Base-by-base conservation (phyloP, 2,888 invertebrate species). In the Ischnus inquisitorius region DNA sequence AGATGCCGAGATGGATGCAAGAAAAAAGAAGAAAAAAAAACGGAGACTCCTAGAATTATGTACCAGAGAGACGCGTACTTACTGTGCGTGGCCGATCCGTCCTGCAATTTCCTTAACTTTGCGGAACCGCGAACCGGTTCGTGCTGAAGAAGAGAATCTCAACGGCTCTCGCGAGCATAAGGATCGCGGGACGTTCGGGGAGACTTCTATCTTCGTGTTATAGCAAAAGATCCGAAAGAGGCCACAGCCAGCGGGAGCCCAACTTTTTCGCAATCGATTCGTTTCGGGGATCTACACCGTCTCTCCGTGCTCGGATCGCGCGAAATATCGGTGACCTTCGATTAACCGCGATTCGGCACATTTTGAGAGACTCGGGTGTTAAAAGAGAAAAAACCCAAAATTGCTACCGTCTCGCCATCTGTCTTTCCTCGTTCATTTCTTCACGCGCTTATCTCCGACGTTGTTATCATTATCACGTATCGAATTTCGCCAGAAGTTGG, bases 101-200 rank as follows among this genome's bases (percentile, higher is more conserved):
- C 84, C 77, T 57, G 88, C 87, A 87, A 90, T 89, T 90, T 89
- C 81, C 89, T 89, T 89, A 89, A 87, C 84, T 88, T 88, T 89
- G 87, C 88, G 85, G 89, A 89, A 90, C 88, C 87, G 87, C 87
- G 85, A 84, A 84, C 84, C 84, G 84, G 84, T 84, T 84, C 82
- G 78, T 64, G 57, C 74, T 68, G 74, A 57, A 57, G 41, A 54
- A 88, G 16, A 79, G 65, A 65, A 57, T 76, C 71, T 71, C 34
- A 48, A 51, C 41, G n/a, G 28, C 48, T 28, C n/a, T 46, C 46
- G 34, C 19, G 62, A 46, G 64, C 62, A 48, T 62, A 64, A 75
- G 67, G n/a, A 43, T 43, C 64, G 74, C 74, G 34, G 5, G 48
- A 39, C 46, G 69, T 46, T 12, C 46, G 12, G 25, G 14, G 25